Percentiles rank a stretch among this genome's conserved stretches.
phyloP scores from a whole-genome alignment of 1,140 invertebrate species.

The Ooceraea biroi region DNA sequence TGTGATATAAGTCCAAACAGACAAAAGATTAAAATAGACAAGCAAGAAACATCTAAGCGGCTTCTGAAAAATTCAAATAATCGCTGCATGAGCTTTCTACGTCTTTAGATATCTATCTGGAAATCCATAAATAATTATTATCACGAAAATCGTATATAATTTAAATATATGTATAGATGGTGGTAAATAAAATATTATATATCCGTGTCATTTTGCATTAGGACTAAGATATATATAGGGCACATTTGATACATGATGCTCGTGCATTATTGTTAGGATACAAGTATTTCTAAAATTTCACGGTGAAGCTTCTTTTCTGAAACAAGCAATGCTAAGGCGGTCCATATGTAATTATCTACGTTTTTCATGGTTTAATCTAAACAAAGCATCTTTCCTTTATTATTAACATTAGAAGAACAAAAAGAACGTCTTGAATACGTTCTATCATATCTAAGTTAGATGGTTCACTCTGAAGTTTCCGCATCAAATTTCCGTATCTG shows the following conservation, averaged over 20 bases:
- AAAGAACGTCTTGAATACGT: no score
- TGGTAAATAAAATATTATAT: neutral
- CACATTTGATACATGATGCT: neutral
- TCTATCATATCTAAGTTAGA: neutral
- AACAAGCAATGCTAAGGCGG: neutral
- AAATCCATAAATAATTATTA: neutral
- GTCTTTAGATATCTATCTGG: neutral
- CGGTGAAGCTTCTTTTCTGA: neutral
- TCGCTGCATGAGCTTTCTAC: no score
- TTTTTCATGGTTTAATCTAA: neutral
- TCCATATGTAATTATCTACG: neutral
- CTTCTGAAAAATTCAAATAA: neutral
- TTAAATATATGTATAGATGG: neutral
- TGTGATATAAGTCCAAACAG: neutral
- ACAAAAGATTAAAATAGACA: neutral
- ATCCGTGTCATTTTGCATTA: neutral
- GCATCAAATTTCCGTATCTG: neutral
- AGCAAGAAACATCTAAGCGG: neutral
- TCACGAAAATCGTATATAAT: neutral
- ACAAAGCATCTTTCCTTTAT: neutral
- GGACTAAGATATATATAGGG: neutral
- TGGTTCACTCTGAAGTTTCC: neutral
- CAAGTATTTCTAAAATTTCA: neutral
- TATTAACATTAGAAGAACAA: neutral
- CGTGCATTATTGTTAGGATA: neutral